phyloP scores from a whole-genome alignment of 2,888 invertebrate genomes.

The Lasioglossum leucozonium region DNA sequence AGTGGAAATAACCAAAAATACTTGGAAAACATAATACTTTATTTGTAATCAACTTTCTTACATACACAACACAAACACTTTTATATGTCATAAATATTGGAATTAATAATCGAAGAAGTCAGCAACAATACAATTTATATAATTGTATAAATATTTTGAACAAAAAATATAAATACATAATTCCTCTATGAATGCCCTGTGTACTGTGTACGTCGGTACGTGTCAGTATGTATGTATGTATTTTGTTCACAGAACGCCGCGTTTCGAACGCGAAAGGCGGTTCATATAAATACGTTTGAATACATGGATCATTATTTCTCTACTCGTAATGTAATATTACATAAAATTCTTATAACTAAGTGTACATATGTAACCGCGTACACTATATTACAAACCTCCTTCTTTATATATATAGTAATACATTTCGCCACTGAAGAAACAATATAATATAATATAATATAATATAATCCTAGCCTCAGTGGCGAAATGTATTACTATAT shows the following conservation, averaged over 20 bases:
- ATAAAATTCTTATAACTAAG: not conserved
- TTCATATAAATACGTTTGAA: slow-evolving; percentile 39
- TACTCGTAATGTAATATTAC: slow-evolving; percentile 4
- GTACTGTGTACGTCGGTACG: not conserved
- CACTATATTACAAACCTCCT: no score
- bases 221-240: no score
- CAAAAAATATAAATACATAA: not conserved
- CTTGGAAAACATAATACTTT: slow-evolving; percentile 69
- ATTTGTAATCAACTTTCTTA: slow-evolving; percentile 8
- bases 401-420: no score
- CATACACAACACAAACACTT: slow-evolving; percentile 3
- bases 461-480: not conserved
- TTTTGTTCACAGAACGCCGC: not conserved
- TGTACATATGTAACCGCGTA: not conserved
- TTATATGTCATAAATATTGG: slow-evolving; percentile 12
- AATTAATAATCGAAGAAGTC: slow-evolving; percentile 14
- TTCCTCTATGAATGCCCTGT: not conserved
- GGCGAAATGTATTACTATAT: not conserved
- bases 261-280: slow-evolving; percentile 16
- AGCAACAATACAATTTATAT: not conserved
- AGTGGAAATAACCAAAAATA: slow-evolving; percentile 76
- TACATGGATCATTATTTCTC: slow-evolving; percentile 1
- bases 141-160: not conserved
- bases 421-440: no score
- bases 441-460: no score